A percentile compares a stretch with the other conserved stretches of the same genome.
Conservation (phyloP, 2,797 vertebrate genomes). For the Pantherophis vulpinus region DNA sequence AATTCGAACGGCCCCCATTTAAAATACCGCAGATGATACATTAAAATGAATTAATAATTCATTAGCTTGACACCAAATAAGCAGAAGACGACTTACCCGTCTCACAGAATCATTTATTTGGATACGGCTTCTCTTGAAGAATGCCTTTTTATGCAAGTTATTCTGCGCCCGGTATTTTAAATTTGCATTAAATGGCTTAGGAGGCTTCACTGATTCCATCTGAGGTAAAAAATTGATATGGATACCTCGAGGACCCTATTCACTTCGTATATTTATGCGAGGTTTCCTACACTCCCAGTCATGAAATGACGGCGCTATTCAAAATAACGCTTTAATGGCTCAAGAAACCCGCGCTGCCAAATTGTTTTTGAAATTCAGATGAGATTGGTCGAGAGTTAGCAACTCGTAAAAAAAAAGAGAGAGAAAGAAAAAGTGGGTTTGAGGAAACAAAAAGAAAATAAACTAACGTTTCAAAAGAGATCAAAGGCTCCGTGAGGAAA, state of each 20-base stretch:
- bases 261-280: not conserved
- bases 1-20: slow-evolving; percentile 42
- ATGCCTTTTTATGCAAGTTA: not conserved
- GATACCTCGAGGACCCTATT: slow-evolving; percentile 40
- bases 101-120: slow-evolving; percentile 47
- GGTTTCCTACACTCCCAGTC: slow-evolving; percentile 27
- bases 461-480: slow-evolving; percentile 14
- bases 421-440: not conserved
- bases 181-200: slow-evolving; percentile 34
- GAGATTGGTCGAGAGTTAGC: not conserved
- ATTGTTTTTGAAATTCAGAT: slow-evolving; percentile 29
- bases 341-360: slow-evolving; percentile 17
- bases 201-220: slow-evolving; percentile 47
- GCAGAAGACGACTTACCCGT: slow-evolving; percentile 38
- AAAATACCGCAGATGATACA: slow-evolving; percentile 35
- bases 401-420: slow-evolving; percentile 5
- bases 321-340: slow-evolving; percentile 26
- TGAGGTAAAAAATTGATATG: slow-evolving; percentile 24
- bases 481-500: slow-evolving; percentile 1
- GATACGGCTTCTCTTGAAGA: slow-evolving; percentile 44
- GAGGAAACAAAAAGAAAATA: not conserved
- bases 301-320: slow-evolving; percentile 26
- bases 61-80: slow-evolving; percentile 38
- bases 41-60: slow-evolving; percentile 47
- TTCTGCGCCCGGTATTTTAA: slow-evolving; percentile 25